Conservation (phyloP, 2,888 invertebrate genomes). For the Cistogaster globosa region DNA sequence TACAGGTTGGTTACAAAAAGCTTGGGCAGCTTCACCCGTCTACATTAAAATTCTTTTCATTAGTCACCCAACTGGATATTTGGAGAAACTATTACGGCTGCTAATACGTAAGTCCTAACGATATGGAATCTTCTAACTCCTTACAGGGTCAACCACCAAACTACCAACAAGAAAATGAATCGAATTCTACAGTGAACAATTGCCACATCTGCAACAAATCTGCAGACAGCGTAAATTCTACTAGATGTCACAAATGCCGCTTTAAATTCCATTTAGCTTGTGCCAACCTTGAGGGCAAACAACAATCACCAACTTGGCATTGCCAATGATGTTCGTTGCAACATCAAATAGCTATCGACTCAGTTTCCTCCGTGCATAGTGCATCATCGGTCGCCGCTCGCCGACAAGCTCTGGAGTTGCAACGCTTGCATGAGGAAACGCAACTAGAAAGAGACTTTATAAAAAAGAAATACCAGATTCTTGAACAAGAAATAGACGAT, state of each 20-base stretch:
- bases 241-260: not conserved
- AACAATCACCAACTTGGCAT: constrained; percentile 1
- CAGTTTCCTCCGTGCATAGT: not conserved
- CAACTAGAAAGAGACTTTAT: constrained; percentile 15
- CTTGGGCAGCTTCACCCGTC: constrained; percentile 4
- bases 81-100: too few species aligned
- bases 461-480: constrained; percentile 20
- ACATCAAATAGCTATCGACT: not conserved
- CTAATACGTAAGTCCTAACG: constrained; percentile 3
- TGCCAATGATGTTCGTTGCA: not conserved
- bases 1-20: not conserved
- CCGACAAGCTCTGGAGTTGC: constrained; percentile 2
- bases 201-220: not conserved
- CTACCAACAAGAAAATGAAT: not conserved
- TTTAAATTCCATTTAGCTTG: not conserved
- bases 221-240: not conserved
- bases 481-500: not conserved
- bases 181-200: constrained; percentile 11
- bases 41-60: not conserved
- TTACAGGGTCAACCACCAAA: constrained; percentile 31
- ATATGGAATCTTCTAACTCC: constrained; percentile 2
- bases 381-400: not conserved
- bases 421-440: constrained; percentile 29
- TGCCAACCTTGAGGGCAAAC: not conserved
- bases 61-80: too few species aligned